Base-by-base conservation (phyloP, 2,888 invertebrate genomes). In the Malacosoma neustria region DNA sequence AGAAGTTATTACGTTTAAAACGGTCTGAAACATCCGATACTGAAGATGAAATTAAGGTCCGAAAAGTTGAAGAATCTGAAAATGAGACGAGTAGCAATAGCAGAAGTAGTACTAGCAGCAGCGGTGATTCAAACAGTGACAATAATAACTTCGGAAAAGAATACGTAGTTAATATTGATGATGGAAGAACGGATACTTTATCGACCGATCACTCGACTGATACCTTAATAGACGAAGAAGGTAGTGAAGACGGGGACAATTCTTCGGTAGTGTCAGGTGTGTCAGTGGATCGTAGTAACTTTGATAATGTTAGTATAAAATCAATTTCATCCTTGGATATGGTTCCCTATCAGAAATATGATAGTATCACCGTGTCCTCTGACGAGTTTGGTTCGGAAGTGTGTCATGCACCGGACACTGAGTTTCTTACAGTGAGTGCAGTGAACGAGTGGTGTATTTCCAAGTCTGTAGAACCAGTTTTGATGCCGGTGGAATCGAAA, bases 361-460 rank as follows among this genome's bases (percentile, higher is more conserved):
- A 85, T 55, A 82, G 82, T 58, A 82, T 86, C 51, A 85, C 85
- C 39, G 81, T 85, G 49, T 85, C 84, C 30, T 85, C 85, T 7
- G 86, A 87, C 50, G 86, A 87, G 60, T 87, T 79, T 39, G 86
- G 86, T 41, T 84, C 86, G 4, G 86, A 86, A 61, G 73, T 82
- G 54, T 85, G 82, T 54, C 82, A 84, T 46, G 82, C 77, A 30
- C 82, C 82, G 34, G 75, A 82, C 53, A 72, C 74, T 29, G 84
- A 85, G 57, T 80, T 80, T 54, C 69, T 82, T 41, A 82, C 82
- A 50, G 81, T 85, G 60, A 82, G 84, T 79, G 82, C 85, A 63
- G 82, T 85, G 63, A 85, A 85, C 62, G 84, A 84, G 59, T 86
- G 84, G 81, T 84, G 84, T 65, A 70, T 84, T 49, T 69, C 80